phyloP scores from a whole-genome alignment of 2,113 vertebrate species.

The Gadus chalcogrammus region DNA sequence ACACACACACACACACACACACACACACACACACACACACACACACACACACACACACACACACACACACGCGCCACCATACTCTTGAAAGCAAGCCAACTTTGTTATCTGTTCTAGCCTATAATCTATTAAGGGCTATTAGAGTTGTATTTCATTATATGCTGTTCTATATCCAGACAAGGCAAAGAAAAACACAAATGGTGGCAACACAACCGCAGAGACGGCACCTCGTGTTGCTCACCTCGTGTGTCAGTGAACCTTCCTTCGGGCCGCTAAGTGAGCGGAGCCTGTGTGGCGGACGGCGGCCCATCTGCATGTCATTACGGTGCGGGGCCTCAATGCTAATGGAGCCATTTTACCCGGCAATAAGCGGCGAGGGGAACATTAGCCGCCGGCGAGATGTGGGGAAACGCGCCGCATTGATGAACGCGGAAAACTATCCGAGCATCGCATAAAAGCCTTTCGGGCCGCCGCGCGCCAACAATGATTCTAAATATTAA shows the following conservation, averaged over 20 bases:
- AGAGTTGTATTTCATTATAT: too few species aligned
- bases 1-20: constrained; percentile 1
- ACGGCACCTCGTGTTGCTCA: not conserved
- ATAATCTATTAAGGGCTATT: too few species aligned
- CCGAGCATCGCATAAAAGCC: constrained; percentile 33
- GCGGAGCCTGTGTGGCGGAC: constrained; percentile 15
- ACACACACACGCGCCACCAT: too few species aligned
- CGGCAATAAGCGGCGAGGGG: constrained; percentile 48
- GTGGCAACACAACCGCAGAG: not conserved
- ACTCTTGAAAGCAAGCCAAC: too few species aligned
- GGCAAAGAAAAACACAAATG: too few species aligned
- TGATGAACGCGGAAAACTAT: constrained; percentile 36
- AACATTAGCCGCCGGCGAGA: constrained; percentile 50
- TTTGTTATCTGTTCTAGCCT: too few species aligned
- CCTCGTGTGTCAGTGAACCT: constrained; percentile 40
- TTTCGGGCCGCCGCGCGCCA: constrained; percentile 1
- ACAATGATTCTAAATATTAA: too few species aligned
- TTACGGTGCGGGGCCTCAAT: constrained; percentile 36
- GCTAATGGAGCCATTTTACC: constrained; percentile 56
- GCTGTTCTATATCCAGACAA: too few species aligned
- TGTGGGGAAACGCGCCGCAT: constrained; percentile 42
- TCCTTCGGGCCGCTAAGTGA: constrained; percentile 21
- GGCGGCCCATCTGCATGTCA: constrained; percentile 47
- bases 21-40: not conserved
- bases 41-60: not conserved